These are phyloP conservation scores for Criorhina ranunculi DNA, from an alignment of 2,888 invertebrate genomes.

Conservation along the genomic window DNA sequence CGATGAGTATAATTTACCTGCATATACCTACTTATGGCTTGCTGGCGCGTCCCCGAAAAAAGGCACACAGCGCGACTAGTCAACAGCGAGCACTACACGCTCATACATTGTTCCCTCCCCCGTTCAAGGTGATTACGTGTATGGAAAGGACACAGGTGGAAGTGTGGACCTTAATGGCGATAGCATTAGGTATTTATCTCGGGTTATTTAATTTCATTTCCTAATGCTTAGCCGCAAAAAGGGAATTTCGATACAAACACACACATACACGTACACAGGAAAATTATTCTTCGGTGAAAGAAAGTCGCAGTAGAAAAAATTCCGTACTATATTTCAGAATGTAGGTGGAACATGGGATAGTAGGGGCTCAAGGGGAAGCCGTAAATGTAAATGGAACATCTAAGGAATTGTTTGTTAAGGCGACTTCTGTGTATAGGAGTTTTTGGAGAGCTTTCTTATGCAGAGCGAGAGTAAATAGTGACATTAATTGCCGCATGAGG, in stretches of 20 bases:
- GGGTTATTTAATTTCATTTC: constrained; percentile 74
- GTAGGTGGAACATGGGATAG: constrained; percentile 14
- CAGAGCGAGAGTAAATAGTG: constrained; percentile 32
- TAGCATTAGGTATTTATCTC: constrained; percentile 74
- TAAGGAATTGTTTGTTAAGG: constrained; percentile 24
- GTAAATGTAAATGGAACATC: constrained; percentile 42
- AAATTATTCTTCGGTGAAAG: background rate
- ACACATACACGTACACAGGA: background rate
- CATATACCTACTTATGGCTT: constrained; percentile 35
- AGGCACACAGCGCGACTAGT: constrained; percentile 23
- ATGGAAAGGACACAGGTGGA: constrained; percentile 63
- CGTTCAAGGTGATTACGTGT: constrained; percentile 49
- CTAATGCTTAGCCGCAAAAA: constrained; percentile 58
- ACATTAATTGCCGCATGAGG: constrained; percentile 29
- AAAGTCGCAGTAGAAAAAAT: constrained; percentile 20
- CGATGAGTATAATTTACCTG: constrained; percentile 36
- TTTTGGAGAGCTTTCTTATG: constrained; percentile 13
- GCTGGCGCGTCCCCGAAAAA: constrained; percentile 2
- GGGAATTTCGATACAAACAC: constrained; percentile 51
- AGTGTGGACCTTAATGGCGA: constrained; percentile 67
- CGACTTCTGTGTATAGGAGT: constrained; percentile 18
- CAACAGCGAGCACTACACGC: constrained; percentile 22
- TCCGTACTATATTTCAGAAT: constrained; percentile 43
- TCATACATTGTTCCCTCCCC: constrained; percentile 7
- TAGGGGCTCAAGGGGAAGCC: background rate